Base-by-base conservation (phyloP, 2,113 vertebrate species). In the Nanorana parkeri region DNA sequence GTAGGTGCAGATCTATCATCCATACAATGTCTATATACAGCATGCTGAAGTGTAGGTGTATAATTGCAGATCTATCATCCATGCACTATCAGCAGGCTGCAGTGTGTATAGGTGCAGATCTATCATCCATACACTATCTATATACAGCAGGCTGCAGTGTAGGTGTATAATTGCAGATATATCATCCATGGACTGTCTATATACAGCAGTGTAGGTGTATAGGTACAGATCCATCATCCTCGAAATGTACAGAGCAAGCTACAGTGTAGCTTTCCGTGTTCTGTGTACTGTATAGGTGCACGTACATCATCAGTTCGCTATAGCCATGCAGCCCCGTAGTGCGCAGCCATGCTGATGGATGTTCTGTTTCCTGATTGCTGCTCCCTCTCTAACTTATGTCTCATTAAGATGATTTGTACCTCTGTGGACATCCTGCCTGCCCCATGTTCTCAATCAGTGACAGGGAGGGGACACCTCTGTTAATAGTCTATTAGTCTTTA, bases 381-480 rank as follows among this genome's bases (percentile, higher is more conserved):
- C 80, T 55, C 71, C 51, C 64, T 82, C 80, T 82, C 80, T 67
- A 75, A 67, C 58, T 71, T 66, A 2, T 82, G 80, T 82, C 80
- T 67, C 80, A 82, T 82, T 82, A 75, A 75, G 71, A 75, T 82
- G 80, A 82, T 82, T 82, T 55, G 71, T 82, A 71, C 61, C 71
- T 82, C 69, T 82, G 3, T 66, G 29, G 71, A 67, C 71, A 82
- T 82, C 80, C 80, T 82, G 80, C 52, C 51, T 47, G 60, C n/a
- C 60, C 60, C 26, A 17, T 52, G 36, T 29, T 54, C 67, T 29
- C 54, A 66, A 28, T 75, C 19, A 75, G 69, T 47, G 69, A n/a
- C 51, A 21, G 28, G 61, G 8, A 67, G 63, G 67, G 61, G 47
- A 61, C 29, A 19, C 7, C 29, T 17, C 32, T 68, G 20, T 20